Evolutionary conservation across 2,888 invertebrate species (phyloP), one percentile per base, ranked within the genome.

Genomic region (Pseudococcus longispinus): DNA sequence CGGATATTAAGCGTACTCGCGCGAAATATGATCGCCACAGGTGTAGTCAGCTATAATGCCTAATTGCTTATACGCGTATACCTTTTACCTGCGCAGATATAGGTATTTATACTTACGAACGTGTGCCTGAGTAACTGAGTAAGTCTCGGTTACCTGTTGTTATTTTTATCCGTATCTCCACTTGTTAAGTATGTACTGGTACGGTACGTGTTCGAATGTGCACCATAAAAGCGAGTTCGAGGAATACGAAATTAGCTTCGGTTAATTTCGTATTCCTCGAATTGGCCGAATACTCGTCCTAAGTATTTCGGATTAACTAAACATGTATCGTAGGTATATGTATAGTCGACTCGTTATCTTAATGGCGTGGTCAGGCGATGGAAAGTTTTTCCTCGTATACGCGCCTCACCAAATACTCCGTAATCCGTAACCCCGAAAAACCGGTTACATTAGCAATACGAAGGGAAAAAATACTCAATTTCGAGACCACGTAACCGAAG

Each of bases 251-350:
- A 60, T 60, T 20, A 60, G 23, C 60, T 20, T 9, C 9, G 23
- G 60, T 6, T 60, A 60, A 60, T 60, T 60, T 60, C 23, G 9
- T 60, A 60, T 60, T 60, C 60, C 60, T 60, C 60, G 60, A 60
- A 60, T 60, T 60, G 15, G 60, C 60, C 60, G 60, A 60, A 23
- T 60, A 60, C 60, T 23, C 20, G 60, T 23, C 9, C 37, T 37
- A 37, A 37, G 60, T 60, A 60, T 60, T 60, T 60, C 60, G 60
- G 60, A 60, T 60, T 60, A 60, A 60, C 60, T 55, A 55, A 18
- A 37, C 37, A 37, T 37, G 37, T 37, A 37, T 55, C 8, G 44
- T 46, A 44, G 44, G 32, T 32, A 32, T 32, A 32, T 32, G 6
- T 6, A 37, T 51, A n/a, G 51, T 51, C 51, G 23, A 23, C 60